phyloP scores from a whole-genome alignment of 2,888 invertebrate species.

The Acleris literana region DNA sequence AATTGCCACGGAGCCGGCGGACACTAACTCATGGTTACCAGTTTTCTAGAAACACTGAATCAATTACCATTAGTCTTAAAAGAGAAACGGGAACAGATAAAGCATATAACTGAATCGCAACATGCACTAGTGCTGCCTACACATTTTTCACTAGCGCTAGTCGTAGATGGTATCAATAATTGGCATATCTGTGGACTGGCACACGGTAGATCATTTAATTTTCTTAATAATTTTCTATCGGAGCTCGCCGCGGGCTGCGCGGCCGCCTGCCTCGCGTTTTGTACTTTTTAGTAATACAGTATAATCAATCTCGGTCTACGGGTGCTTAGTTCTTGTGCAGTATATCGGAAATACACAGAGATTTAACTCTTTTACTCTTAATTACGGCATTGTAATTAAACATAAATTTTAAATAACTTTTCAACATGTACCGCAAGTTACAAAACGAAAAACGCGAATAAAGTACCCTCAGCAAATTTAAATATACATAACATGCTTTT shows the following conservation, averaged over 20 bases:
- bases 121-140: constrained; percentile 64
- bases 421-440: too few relatives aligned
- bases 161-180: constrained; percentile 77
- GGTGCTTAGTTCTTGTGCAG: constrained; percentile 56
- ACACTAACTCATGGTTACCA: constrained; percentile 30
- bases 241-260: constrained; percentile 63
- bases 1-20: constrained; percentile 15
- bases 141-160: constrained; percentile 68
- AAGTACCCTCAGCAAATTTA: not conserved
- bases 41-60: constrained; percentile 61
- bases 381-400: not conserved
- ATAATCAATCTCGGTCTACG: constrained; percentile 75
- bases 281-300: constrained; percentile 71
- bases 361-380: not conserved
- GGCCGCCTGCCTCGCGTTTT: constrained; percentile 65
- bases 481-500: constrained; percentile 10
- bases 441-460: not conserved
- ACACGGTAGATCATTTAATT: constrained; percentile 81
- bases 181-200: constrained; percentile 78
- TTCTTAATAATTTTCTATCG: constrained; percentile 83
- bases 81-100: constrained; percentile 57
- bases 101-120: constrained; percentile 60
- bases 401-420: not conserved
- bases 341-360: constrained; percentile 40
- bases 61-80: constrained; percentile 71